These are phyloP conservation scores for Caretta caretta DNA, from an alignment of 2,113 vertebrate species.

Conservation along the genomic window DNA sequence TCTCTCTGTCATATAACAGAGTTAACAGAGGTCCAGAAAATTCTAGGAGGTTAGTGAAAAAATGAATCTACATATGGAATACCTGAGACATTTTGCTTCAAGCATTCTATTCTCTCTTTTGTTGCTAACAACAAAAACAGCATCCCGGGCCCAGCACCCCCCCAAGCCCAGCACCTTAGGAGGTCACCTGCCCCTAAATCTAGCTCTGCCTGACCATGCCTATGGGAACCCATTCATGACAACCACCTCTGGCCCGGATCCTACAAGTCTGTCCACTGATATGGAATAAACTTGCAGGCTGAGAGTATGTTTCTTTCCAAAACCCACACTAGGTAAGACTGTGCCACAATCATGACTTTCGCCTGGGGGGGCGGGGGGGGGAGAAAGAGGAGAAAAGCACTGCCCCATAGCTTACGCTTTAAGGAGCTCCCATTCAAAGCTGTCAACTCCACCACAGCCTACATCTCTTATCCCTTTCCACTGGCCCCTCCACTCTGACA, in stretches of 20 bases:
- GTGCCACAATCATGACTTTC: background rate
- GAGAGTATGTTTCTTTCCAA: conserved; percentile 18
- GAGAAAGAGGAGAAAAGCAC: conserved; percentile 11
- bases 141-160: no score
- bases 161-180: no score
- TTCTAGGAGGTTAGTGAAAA: no score
- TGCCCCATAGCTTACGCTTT: rapidly evolving
- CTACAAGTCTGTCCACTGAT: conserved; percentile 53
- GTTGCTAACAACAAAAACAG: no score
- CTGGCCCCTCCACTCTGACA: background rate
- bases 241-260: conserved; percentile 48
- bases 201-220: background rate
- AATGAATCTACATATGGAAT: no score
- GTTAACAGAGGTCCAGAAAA: no score
- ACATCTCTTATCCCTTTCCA: background rate
- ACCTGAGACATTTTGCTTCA: no score
- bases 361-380: background rate
- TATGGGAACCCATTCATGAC: background rate
- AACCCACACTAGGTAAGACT: background rate
- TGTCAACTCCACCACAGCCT: background rate
- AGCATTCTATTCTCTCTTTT: no score
- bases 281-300: conserved; percentile 46
- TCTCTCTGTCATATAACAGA: no score
- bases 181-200: no score
- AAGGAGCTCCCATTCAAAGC: background rate